Evolutionary conservation across 2,888 invertebrate genomes (phyloP).

Genomic region (Fragum fragum): DNA sequence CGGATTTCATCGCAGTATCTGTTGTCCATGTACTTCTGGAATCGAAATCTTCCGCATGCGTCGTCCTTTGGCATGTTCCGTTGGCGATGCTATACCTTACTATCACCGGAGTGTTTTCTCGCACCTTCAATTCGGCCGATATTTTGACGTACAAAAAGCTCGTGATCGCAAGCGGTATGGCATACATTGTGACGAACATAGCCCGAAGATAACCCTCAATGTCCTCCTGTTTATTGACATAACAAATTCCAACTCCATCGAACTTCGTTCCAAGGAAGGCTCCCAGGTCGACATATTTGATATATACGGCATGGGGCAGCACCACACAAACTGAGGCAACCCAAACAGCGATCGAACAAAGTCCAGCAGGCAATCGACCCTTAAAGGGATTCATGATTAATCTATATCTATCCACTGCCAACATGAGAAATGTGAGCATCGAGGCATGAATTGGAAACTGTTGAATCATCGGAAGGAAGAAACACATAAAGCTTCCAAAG

Average conservation of each 20-base stretch:
- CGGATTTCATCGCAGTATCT: constrained; percentile 7
- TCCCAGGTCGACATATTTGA: constrained; percentile 91
- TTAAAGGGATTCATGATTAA: constrained; percentile 90
- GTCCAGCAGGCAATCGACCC: constrained; percentile 90
- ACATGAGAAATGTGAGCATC: constrained; percentile 91
- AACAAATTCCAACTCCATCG: constrained; percentile 83
- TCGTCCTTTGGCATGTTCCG: not conserved
- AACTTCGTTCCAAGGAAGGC: constrained; percentile 87
- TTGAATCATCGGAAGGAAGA: constrained; percentile 92
- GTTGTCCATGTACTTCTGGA: constrained; percentile 48
- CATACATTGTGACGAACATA: constrained; percentile 87
- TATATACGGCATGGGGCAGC: constrained; percentile 92
- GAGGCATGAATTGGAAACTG: constrained; percentile 91
- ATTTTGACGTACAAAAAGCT: constrained; percentile 90
- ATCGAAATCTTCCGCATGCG: constrained; percentile 27
- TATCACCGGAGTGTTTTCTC: constrained; percentile 73
- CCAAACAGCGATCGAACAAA: constrained; percentile 92
- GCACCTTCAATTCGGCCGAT: constrained; percentile 89
- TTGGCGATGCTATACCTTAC: constrained; percentile 73
- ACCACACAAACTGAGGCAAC: constrained; percentile 91
- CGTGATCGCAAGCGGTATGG: constrained; percentile 89
- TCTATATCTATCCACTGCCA: constrained; percentile 91
- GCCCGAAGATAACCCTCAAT: constrained; percentile 85
- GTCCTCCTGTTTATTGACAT: constrained; percentile 78
- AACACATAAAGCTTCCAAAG: constrained; percentile 91